Conservation (phyloP, 2,113 vertebrate species). For the Jaculus jaculus region DNA sequence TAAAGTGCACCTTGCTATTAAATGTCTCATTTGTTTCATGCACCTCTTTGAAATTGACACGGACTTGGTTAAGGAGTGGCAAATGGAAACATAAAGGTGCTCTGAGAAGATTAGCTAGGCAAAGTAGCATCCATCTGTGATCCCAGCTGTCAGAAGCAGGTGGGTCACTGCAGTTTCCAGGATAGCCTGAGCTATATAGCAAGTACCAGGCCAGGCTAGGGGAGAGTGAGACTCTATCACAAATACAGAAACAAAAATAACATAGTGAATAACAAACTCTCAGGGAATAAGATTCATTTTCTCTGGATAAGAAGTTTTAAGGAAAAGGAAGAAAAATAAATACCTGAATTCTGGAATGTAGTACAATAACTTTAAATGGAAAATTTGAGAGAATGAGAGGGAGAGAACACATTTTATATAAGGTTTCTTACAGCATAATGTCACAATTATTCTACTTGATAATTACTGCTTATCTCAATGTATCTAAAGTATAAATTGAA, state of each 20-base stretch:
- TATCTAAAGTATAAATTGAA: background rate
- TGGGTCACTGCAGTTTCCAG: background rate
- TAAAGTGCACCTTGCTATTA: conserved; percentile 5
- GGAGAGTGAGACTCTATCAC: background rate
- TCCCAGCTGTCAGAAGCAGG: background rate
- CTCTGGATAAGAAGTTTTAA: background rate
- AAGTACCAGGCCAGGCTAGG: background rate
- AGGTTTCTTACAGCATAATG: background rate
- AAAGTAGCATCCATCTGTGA: background rate
- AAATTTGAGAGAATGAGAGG: background rate
- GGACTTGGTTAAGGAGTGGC: background rate
- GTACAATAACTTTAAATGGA: background rate
- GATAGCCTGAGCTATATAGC: background rate
- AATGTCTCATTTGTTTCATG: conserved; percentile 38
- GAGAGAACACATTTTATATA: background rate
- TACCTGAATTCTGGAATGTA: background rate
- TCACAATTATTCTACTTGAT: background rate
- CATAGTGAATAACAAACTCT: background rate
- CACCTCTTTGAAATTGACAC: conserved; percentile 9
- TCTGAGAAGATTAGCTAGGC: background rate
- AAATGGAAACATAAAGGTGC: background rate
- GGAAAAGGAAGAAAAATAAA: background rate
- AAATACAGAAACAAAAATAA: too few relatives aligned
- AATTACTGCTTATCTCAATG: background rate
- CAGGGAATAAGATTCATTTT: background rate